Conservation (phyloP, 2,797 vertebrate species). For the Syncerus caffer region DNA sequence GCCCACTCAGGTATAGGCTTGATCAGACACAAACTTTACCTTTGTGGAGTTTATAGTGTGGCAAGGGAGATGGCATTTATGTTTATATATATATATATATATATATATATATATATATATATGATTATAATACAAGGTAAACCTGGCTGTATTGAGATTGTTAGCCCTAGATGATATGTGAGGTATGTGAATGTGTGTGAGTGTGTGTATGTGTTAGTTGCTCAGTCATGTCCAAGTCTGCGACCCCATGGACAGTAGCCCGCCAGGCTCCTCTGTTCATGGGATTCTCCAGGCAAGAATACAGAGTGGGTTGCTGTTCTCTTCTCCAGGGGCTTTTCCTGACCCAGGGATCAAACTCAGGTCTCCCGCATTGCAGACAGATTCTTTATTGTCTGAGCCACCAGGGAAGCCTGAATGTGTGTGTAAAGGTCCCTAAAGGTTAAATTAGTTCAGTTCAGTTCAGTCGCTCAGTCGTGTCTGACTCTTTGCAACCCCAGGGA, state of each 20-base stretch:
- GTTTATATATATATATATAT: background rate
- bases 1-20: background rate
- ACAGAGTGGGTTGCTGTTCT: background rate
- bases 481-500: background rate
- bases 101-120: background rate
- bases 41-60: background rate
- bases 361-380: background rate
- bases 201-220: background rate
- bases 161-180: background rate
- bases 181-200: background rate
- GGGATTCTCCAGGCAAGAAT: background rate
- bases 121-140: background rate
- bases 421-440: background rate
- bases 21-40: background rate
- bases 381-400: background rate
- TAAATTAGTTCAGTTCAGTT: background rate
- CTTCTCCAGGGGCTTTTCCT: background rate
- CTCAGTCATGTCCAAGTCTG: background rate
- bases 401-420: background rate
- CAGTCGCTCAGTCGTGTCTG: background rate
- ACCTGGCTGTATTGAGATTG: background rate
- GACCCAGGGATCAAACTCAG: background rate
- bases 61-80: background rate
- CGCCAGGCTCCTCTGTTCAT: background rate
- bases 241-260: background rate